Base-by-base conservation (phyloP, 23 tunicate species). In the Diplosoma virens region DNA sequence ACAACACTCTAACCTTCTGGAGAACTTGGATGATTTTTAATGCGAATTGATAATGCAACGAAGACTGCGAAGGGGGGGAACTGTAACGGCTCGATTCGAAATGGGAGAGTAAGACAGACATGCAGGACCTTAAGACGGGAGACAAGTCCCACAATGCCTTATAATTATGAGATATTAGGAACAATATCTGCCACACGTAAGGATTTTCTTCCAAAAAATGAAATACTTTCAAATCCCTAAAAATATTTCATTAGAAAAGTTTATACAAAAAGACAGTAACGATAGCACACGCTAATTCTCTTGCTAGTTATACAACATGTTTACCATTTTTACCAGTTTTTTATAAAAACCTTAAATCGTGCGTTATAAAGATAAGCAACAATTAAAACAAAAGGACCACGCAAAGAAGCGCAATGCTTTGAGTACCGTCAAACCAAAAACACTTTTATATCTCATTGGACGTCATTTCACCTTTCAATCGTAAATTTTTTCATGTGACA, bases 171-270 rank as follows among this genome's bases (percentile, higher is more conserved):
- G 88, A 84, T 2, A 78, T 11, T 27, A 89, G 45, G 24, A 25
- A 47, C 32, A 89, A 59, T 14, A 89, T 31, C 14, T 78, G 77
- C 88, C 88, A 89, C 59, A 76, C 81, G 55, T 69, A 89, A 5
- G 96, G 81, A 52, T 89, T 84, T 37, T 89, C 88, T 33, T 82
- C 88, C 34, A 89, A 59, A 73, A 83, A 89, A 41, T 86, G 81
- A 47, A 89, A 89, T 30, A 87, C 46, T 37, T 67, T 71, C 45
- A 87, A 73, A 77, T 87, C 95, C 58, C 95, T 87, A 33, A 58
- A 72, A 16, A 58, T 45, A 45, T 16, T n/a, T n/a, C n/a, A n/a
- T n/a, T n/a, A n/a, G n/a, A n/a, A n/a, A n/a, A n/a, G n/a, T n/a
- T n/a, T n/a, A n/a, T n/a, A n/a, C n/a, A n/a, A n/a, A n/a, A n/a